These are phyloP conservation scores for Anarhynchus alexandrinus DNA, from an alignment of 2,113 vertebrate species.

Conservation along the genomic window DNA sequence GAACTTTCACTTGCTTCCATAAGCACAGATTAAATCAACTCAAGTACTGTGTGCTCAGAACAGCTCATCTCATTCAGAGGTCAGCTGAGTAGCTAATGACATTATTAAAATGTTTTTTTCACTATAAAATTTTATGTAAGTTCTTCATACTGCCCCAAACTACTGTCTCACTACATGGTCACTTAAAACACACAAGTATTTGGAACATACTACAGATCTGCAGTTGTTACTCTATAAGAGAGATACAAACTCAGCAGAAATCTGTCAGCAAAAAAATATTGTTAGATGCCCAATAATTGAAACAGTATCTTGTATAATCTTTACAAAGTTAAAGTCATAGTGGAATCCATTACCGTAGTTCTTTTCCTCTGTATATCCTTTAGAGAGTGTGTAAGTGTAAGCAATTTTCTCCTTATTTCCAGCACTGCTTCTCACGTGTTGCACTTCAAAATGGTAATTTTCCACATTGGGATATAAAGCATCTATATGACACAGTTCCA, in stretches of 20 bases:
- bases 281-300: background rate
- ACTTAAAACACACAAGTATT: background rate
- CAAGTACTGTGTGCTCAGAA: background rate
- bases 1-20: background rate
- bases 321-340: background rate
- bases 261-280: background rate
- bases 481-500: constrained; percentile 91
- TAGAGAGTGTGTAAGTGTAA: constrained; percentile 87
- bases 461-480: constrained; percentile 90
- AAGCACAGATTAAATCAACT: background rate
- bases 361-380: constrained; percentile 88
- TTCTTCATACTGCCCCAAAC: background rate
- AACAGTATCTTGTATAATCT: background rate
- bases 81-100: background rate
- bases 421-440: constrained; percentile 78
- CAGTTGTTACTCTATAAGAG: background rate
- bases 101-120: background rate
- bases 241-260: background rate
- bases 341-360: constrained; percentile 82
- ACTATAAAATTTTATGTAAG: background rate
- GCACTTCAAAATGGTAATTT: constrained; percentile 94
- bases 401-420: constrained; percentile 80
- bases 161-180: background rate
- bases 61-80: background rate
- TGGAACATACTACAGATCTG: background rate